A percentile compares a stretch with the other conserved stretches of the same genome.
These are phyloP conservation scores for Gryllus bimaculatus DNA, from an alignment of 1,140 invertebrate genomes.

Conservation along the genomic window DNA sequence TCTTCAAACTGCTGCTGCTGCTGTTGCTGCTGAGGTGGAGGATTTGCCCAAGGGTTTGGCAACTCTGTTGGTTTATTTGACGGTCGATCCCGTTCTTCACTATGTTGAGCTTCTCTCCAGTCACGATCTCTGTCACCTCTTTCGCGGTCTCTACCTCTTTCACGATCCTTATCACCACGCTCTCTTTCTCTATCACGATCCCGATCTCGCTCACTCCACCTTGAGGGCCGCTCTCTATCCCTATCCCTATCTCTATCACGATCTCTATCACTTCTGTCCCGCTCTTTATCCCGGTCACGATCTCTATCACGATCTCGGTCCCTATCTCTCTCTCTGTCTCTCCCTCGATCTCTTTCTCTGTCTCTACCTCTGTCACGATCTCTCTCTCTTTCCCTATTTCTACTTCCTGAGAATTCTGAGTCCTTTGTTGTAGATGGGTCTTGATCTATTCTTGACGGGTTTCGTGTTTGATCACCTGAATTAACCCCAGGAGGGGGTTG, in stretches of 20 bases:
- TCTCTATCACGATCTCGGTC: conserved; percentile 21
- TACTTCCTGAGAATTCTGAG: background rate
- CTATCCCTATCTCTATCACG: conserved; percentile 6
- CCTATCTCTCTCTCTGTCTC: conserved; percentile 13
- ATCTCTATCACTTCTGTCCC: conserved; percentile 17
- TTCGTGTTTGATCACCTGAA: background rate
- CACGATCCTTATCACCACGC: conserved; percentile 21
- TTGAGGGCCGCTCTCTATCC: background rate
- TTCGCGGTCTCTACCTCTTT: conserved; percentile 20
- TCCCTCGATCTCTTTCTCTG: conserved; percentile 9
- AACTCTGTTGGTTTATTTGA: background rate
- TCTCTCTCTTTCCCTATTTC: conserved; percentile 22
- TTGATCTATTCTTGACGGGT: background rate
- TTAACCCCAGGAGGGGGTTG: conserved; percentile 3
- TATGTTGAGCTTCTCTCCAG: conserved; percentile 16
- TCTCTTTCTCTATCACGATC: conserved; percentile 21
- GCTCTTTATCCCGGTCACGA: conserved; percentile 20
- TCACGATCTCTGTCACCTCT: conserved; percentile 26
- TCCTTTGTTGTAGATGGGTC: background rate
- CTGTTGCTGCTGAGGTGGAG: background rate
- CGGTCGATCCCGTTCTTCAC: conserved; percentile 9
- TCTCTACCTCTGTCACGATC: conserved; percentile 19
- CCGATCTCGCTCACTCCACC: conserved; percentile 12
- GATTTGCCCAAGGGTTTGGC: conserved; percentile 14
- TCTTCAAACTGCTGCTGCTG: conserved; percentile 9